Conservation (phyloP, 2,888 invertebrate genomes). For the Sminthurides aquaticus region DNA sequence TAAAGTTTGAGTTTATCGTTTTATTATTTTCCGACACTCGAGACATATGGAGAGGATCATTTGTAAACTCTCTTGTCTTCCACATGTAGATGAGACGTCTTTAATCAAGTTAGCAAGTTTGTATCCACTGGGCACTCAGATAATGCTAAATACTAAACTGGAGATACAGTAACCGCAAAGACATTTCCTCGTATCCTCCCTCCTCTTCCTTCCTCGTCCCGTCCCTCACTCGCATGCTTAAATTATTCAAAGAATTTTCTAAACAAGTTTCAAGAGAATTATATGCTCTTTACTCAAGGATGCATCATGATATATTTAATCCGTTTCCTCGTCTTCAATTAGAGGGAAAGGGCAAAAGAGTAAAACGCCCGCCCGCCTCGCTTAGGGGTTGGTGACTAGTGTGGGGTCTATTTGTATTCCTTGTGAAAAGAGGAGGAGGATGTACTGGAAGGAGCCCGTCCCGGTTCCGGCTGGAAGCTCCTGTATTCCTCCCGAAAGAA, state of each 20-base stretch:
- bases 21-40: not conserved
- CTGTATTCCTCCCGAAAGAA: too few species aligned
- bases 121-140: slow-evolving; percentile 6
- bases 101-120: slow-evolving; percentile 16
- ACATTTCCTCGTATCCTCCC: not conserved
- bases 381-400: too few species aligned
- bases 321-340: not conserved
- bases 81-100: slow-evolving; percentile 9
- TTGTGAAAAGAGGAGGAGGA: too few species aligned
- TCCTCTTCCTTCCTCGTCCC: not conserved
- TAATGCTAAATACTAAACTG: slow-evolving; percentile 9
- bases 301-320: not conserved
- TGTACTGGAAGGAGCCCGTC: too few species aligned
- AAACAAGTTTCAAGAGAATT: slow-evolving; percentile 8
- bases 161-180: not conserved
- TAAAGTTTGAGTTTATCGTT: slow-evolving; percentile 19
- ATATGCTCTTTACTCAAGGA: not conserved
- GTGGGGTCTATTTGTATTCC: too few species aligned
- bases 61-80: not conserved
- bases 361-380: not conserved
- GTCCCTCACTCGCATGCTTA: slow-evolving; percentile 2
- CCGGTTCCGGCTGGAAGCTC: too few species aligned
- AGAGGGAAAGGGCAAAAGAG: not conserved
- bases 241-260: slow-evolving; percentile 22
- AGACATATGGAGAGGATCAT: not conserved